phyloP scores from a whole-genome alignment of 2,888 invertebrate genomes.

The Sialis lutaria region DNA sequence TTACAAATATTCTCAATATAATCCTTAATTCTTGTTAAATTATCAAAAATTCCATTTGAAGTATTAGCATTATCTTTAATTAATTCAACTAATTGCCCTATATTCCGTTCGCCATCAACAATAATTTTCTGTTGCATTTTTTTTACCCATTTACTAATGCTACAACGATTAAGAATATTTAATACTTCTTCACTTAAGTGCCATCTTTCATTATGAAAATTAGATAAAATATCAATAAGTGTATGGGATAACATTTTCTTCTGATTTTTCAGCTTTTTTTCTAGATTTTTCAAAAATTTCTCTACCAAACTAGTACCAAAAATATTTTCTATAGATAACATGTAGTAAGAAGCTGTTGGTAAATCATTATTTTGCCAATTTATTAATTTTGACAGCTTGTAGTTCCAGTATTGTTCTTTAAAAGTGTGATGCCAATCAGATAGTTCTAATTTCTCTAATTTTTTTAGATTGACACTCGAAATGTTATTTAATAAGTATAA shows the following conservation, averaged over 20 bases:
- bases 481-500: slow-evolving; percentile 10
- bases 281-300: slow-evolving; percentile 7
- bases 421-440: slow-evolving; percentile 12
- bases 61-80: neutral
- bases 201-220: slow-evolving; percentile 9
- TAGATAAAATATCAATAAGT: slow-evolving; percentile 6
- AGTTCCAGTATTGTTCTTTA: slow-evolving; percentile 11
- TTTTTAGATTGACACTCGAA: slow-evolving; percentile 5
- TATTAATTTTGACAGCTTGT: slow-evolving; percentile 7
- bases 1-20: slow-evolving; percentile 3
- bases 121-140: slow-evolving; percentile 3
- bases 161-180: slow-evolving; percentile 3
- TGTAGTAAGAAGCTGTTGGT: slow-evolving; percentile 9
- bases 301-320: slow-evolving; percentile 6
- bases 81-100: neutral
- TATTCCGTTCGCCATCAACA: slow-evolving; percentile 5
- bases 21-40: slow-evolving; percentile 4
- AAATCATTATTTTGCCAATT: slow-evolving; percentile 9
- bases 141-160: slow-evolving; percentile 3
- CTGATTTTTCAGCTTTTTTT: no score
- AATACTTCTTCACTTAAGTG: slow-evolving; percentile 7
- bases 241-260: slow-evolving; percentile 5
- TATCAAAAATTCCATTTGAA: neutral
- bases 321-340: slow-evolving; percentile 9
- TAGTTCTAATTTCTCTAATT: slow-evolving; percentile 7